phyloP scores from a whole-genome alignment of 2,888 invertebrate species.

The Zaprionus lineosus region DNA sequence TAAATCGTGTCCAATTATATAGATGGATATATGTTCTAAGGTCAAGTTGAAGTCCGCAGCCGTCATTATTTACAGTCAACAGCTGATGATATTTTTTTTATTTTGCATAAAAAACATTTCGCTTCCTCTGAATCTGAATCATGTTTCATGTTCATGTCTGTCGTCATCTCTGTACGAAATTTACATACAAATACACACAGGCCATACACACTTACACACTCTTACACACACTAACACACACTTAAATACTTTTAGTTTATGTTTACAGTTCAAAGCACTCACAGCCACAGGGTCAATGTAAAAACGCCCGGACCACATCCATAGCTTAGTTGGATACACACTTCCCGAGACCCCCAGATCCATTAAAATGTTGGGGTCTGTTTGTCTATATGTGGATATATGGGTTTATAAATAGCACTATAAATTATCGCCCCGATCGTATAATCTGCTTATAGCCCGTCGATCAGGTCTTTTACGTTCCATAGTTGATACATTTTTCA shows the following conservation, averaged over 20 bases:
- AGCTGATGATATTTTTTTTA: too few relatives aligned
- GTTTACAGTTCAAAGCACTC: constrained; percentile 68
- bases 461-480: too few relatives aligned
- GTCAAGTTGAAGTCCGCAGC: constrained; percentile 59
- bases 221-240: constrained; percentile 6
- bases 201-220: constrained; percentile 12
- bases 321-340: constrained; percentile 37
- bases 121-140: neutral
- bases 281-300: constrained; percentile 64
- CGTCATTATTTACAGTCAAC: constrained; percentile 23
- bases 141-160: constrained; percentile 9
- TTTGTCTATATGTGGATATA: constrained; percentile 1
- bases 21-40: constrained; percentile 36
- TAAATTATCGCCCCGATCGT: constrained; percentile 40
- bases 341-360: constrained; percentile 20
- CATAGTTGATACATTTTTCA: too few relatives aligned
- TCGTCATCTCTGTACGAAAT: constrained; percentile 23
- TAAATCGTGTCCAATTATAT: constrained; percentile 40
- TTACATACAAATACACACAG: constrained; percentile 35
- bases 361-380: constrained; percentile 2
- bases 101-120: constrained; percentile 52
- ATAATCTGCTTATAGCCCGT: constrained; percentile 13
- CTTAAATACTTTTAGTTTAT: constrained; percentile 14
- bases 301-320: constrained; percentile 48
- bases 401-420: too few relatives aligned